Evolutionary conservation across 2,888 invertebrate genomes (phyloP).

Genomic region (Cheilosia vernalis): DNA sequence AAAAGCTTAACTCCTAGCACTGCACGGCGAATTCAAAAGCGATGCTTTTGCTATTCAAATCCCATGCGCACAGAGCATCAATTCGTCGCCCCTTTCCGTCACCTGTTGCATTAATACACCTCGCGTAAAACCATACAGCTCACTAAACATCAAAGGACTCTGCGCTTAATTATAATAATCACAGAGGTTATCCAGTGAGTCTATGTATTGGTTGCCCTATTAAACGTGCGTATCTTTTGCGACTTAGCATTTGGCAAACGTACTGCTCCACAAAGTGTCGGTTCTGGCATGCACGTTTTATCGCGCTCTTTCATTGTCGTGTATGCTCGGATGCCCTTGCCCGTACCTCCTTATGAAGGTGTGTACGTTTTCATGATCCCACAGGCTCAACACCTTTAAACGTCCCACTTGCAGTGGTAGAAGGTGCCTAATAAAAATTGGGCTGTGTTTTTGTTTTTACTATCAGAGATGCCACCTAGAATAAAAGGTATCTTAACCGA

Average conservation of each 20-base stretch:
- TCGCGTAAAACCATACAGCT: not conserved
- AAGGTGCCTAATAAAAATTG: slow-evolving; percentile 20
- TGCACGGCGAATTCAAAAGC: slow-evolving; percentile 46
- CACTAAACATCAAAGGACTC: slow-evolving; percentile 24
- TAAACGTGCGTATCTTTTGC: slow-evolving; percentile 46
- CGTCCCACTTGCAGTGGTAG: slow-evolving; percentile 19
- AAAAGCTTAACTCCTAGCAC: not conserved
- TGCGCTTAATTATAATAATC: slow-evolving; percentile 38
- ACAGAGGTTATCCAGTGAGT: not conserved
- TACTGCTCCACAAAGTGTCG: slow-evolving; percentile 2
- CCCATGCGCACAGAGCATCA: slow-evolving; percentile 31
- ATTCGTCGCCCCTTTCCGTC: slow-evolving; percentile 14
- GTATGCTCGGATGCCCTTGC: too few relatives aligned
- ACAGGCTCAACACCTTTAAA: slow-evolving; percentile 50
- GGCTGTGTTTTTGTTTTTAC: slow-evolving; percentile 11
- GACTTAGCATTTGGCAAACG: not conserved
- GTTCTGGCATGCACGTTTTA: slow-evolving; percentile 35
- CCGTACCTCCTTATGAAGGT: not conserved
- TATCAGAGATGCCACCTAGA: slow-evolving; percentile 8
- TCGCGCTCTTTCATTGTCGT: slow-evolving; percentile 22
- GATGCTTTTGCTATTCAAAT: not conserved
- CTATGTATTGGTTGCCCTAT: slow-evolving; percentile 19
- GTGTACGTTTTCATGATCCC: slow-evolving; percentile 26
- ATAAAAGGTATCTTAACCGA: slow-evolving; percentile 15
- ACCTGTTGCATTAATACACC: slow-evolving; percentile 56